These are phyloP conservation scores for Oenanthe oenanthe DNA, from an alignment of 2,113 vertebrate genomes.

Conservation along the genomic window DNA sequence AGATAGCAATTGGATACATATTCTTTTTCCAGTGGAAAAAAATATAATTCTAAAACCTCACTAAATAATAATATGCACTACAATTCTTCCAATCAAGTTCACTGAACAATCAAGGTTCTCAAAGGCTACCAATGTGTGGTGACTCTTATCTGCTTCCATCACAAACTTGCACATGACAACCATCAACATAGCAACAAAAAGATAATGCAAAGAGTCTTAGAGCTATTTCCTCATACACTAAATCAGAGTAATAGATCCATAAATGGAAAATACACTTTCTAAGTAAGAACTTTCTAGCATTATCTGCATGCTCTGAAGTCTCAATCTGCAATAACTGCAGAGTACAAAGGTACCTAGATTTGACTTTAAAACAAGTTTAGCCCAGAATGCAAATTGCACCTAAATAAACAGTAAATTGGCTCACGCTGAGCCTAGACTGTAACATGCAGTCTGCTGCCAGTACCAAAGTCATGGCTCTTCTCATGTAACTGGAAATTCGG, in stretches of 20 bases:
- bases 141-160: neutral
- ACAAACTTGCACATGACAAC: accelerated
- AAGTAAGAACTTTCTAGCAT: neutral
- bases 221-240: neutral
- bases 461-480: neutral
- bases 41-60: neutral
- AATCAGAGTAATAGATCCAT: neutral
- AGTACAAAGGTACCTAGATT: neutral
- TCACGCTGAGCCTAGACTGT: neutral
- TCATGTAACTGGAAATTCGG: neutral
- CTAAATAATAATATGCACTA: neutral
- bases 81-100: neutral
- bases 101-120: neutral
- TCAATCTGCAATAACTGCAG: neutral
- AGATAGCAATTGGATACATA: no score
- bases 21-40: neutral
- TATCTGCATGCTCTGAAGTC: neutral
- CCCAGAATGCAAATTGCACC: neutral
- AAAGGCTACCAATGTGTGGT: neutral
- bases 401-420: neutral
- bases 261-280: neutral
- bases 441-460: neutral
- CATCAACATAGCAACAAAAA: neutral
- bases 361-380: neutral
- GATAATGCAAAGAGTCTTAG: neutral